Evolutionary conservation across 2,797 vertebrate species (phyloP), one percentile per base, ranked within the genome.

Genomic region (Loris lydekkerianus): DNA sequence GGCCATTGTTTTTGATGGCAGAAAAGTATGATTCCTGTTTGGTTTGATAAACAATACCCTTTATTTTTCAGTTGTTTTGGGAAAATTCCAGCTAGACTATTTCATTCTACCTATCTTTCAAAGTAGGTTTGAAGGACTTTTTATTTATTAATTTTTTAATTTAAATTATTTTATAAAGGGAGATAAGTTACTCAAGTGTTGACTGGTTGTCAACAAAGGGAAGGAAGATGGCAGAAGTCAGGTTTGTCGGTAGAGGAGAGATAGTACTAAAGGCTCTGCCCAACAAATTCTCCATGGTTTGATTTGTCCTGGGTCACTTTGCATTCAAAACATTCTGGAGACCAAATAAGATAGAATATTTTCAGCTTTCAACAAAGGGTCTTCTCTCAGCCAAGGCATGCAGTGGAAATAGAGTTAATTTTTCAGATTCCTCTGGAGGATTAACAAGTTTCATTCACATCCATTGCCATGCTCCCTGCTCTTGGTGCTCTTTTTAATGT

Each of bases 361-460:
- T 96, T 83, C 3, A 34, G 93, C 73, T 92, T 31, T 63, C 91
- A 92, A 75, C 2, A n/a, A 31, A 85, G 76, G 93, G 70, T 80
- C 95, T 97, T 13, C 78, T 86, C 85, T 91, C 72, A 92, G 14
- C 27, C 1, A 29, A 37, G 89, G 70, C 85, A 75, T 43, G 60
- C 95, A 89, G 6, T 13, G 31, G 7, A 92, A 83, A 85, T 1
- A 15, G 0, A 81, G 86, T 85, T 98, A 97, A 98, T 58, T 98
- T 77, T 89, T 97, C 94, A 0, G 96, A 25, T 20, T 84, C 95
- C 87, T 96, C 97, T 43, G 92, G 69, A 89, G 95, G 80, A 25
- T 97, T 78, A 23, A 91, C 98, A 72, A 99, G 61, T 97, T 27
- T 99, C 96, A 25, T 98, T 37, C 97, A 97, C 97, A 99, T 99